Evolutionary conservation across 2,113 vertebrate genomes (phyloP), one percentile per base, ranked within the genome.

Genomic region (Castor canadensis): DNA sequence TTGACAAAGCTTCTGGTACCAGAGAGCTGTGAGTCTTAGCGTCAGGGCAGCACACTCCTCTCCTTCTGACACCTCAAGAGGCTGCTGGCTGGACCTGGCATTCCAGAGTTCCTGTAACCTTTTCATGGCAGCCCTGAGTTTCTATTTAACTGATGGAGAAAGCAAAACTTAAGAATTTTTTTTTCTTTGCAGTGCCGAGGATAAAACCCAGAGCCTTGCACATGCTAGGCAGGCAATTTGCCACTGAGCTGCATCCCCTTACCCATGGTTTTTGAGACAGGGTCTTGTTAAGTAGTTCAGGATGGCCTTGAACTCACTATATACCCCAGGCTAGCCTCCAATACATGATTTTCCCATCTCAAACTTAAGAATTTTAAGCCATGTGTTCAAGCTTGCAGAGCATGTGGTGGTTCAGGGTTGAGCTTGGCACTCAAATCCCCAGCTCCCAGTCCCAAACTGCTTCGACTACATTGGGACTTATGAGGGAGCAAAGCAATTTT

Each of bases 1-100:
- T 96, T 84, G 82, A 96, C 43, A 26, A 69, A 94, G 67, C 40
- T 92, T 60, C 38, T 35, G 58, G 81, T 56, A 84, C 47, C 69
- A 71, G 83, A 40, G 35, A 11, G 58, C 64, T 64, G 35, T 10
- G 38, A 52, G 26, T 92, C 89, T 94, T 71, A 4, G 22, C 10
- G 3, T 28, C 24, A 22, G 40, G 40, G 54, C 0, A 0, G 19
- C 26, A 62, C 0, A 1, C 12, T 52, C 72, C 43, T 73, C 62
- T 94, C 60, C 32, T 79, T 40, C 69, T 38, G 72, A 66, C 30
- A 76, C 67, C 69, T 87, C 92, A n/a, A 30, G 58, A 54, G 71
- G 30, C 66, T 6, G 3, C 40, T 73, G 72, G 13, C 40, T 35
- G 56, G 56, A 20, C 47, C 43, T 67, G 73, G 84, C 26, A 35